Percentiles rank a stretch among this genome's conserved stretches.
Evolutionary conservation across 2,888 invertebrate species (phyloP).

Genomic region (Nebria brevicollis): DNA sequence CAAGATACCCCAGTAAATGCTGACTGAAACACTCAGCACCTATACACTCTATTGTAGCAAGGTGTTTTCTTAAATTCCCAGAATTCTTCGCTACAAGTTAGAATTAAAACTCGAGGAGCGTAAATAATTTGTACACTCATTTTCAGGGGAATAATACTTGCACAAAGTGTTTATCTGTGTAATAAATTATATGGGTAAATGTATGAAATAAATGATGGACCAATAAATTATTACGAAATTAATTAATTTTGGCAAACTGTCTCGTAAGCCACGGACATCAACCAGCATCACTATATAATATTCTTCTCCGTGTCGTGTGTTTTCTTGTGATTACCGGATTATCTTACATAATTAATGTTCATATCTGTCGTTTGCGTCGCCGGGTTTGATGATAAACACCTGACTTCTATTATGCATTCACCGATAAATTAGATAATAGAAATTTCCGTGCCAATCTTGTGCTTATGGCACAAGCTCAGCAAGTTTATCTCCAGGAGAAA

Average conservation of each 20-base stretch:
- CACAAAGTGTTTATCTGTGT: background rate
- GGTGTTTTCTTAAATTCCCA: background rate
- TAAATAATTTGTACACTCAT: background rate
- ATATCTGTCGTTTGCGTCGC: background rate
- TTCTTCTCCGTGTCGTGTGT: background rate
- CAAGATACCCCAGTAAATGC: background rate
- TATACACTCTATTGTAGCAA: background rate
- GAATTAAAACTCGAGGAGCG: background rate
- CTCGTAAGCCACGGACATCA: background rate
- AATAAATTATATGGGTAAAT: background rate
- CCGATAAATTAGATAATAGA: background rate
- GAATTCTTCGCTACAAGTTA: background rate
- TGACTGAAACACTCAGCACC: background rate
- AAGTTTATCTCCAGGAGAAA: too few relatives aligned
- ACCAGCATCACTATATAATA: background rate
- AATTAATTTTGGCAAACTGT: conserved; percentile 30
- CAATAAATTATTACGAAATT: conserved; percentile 42
- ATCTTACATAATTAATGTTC: conserved; percentile 1
- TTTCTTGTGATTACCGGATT: background rate
- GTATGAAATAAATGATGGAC: conserved; percentile 22
- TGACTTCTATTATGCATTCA: background rate
- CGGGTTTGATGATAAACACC: background rate
- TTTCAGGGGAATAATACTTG: background rate
- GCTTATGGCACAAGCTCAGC: background rate
- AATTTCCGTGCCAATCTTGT: background rate